Evolutionary conservation across 2,113 vertebrate species (phyloP), one percentile per base, ranked within the genome.

Genomic region (Marcusenius ussheri): DNA sequence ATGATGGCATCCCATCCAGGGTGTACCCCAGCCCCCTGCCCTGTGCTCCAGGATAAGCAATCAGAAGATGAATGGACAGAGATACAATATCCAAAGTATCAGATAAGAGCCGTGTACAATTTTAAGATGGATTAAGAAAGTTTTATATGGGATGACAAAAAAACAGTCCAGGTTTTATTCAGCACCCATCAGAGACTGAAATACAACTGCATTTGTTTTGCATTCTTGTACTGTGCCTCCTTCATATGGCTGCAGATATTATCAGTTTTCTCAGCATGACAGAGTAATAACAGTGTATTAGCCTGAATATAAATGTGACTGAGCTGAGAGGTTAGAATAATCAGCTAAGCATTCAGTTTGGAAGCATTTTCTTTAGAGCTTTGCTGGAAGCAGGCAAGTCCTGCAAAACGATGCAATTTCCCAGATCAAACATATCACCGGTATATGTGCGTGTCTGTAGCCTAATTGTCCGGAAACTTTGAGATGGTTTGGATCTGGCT

Each of bases 391-490:
- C 27, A 50, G 31, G 58, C 47, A 74, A 87, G 56, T 83, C n/a
- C 62, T 70, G 62, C 8, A 13, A 88, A 88, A 88, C 83, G 11
- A 88, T 77, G 90, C 42, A 45, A 56, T 83, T 88, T 88, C 62
- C 87, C 58, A 17, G 56, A 47, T 80, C 74, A 80, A 42, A 80
- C 35, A 39, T 3, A 49, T 47, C 83, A 86, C n/a, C n/a, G 2
- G 10, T 49, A 27, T 46, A 50, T 86, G n/a, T 47, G n/a, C 2
- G n/a, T 31, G 11, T 49, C 45, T 27, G n/a, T 10, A 50, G 47
- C n/a, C 50, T 35, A 53, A 50, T 53, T 51, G 10, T 3, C 47
- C 10, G 8, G 35, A 35, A 51, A 47, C 27, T 2, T 31, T 31
- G 85, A 39, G 49, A 51, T 35, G 13, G 3, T 87, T 35, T 39